These are phyloP conservation scores for Himantopus leucocephalus DNA, from an alignment of 2,113 vertebrate species.

Conservation along the genomic window DNA sequence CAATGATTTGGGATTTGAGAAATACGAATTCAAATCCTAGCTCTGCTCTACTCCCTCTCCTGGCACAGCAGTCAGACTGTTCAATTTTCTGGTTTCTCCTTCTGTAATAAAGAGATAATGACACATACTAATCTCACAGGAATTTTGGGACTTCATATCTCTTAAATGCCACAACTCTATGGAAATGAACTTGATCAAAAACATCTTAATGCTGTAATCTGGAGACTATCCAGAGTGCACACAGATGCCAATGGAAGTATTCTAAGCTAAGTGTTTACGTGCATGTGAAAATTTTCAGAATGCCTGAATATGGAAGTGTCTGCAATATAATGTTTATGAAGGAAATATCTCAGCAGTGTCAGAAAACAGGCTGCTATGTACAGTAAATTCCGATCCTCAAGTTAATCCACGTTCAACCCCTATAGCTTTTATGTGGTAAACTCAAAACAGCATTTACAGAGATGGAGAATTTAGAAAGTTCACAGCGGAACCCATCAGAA, in stretches of 20 bases:
- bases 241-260: background rate
- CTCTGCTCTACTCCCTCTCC: background rate
- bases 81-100: conserved; percentile 42
- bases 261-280: background rate
- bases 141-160: conserved; percentile 6
- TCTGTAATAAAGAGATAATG: conserved; percentile 55
- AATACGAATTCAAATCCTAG: background rate
- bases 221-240: background rate
- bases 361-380: background rate
- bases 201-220: background rate
- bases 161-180: background rate
- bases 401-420: background rate
- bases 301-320: background rate
- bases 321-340: background rate
- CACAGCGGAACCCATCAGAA: background rate
- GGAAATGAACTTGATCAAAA: conserved; percentile 33
- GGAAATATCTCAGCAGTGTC: background rate
- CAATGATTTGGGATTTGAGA: conserved; percentile 23
- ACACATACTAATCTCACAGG: conserved; percentile 14
- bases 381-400: background rate
- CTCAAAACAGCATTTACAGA: background rate
- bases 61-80: background rate
- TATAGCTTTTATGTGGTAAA: background rate
- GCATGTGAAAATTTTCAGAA: background rate
- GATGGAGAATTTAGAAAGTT: background rate